Evolutionary conservation across 2,113 vertebrate species (phyloP), one percentile per base, ranked within the genome.

Genomic region (Platichthys stellatus): DNA sequence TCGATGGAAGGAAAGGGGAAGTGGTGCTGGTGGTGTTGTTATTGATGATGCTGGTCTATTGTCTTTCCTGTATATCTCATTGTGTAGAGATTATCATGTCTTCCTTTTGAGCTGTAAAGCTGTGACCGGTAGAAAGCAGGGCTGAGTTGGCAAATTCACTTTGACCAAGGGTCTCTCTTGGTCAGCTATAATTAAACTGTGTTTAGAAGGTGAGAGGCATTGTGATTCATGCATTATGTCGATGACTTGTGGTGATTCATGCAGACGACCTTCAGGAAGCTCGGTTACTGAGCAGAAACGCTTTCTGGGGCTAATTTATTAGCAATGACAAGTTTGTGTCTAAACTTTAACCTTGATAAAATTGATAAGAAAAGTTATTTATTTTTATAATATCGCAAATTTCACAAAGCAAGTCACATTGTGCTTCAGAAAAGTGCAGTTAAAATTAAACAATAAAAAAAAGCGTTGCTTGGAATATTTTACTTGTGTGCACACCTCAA

Each of bases 1-100:
- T 82, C 67, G 63, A 82, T 71, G 38, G 63, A 77, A 63, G 28
- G 63, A 86, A 89, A 90, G 71, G 35, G 69, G 90, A 91, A 90
- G 69, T 83, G 76, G 76, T 86, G 71, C 60, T 57, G 76, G 72
- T 81, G 72, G 78, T 84, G 78, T 84, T 23, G 43, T 78, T 73
- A 75, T 76, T 77, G 81, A 76, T 75, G 64, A 81, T 69, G 54
- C 21, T 54, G 26, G 45, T 81, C 59, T 60, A 2, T 84, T 74
- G 63, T 72, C 67, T 72, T 68, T 79, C 64, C 61, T 45, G 15
- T 24, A 51, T 72, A 12, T 76, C 2, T 76, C 3, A 12, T 35
- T 23, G 53, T 66, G 65, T 38, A 74, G 21, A 63, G 20, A 40
- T 62, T 53, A 58, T 40, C 74, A 63, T 63, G 40, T 28, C 51